A percentile compares a stretch with the other conserved stretches of the same genome.
Evolutionary conservation across 1,140 invertebrate genomes (phyloP).

Genomic region (Fragariocoptes setiger): DNA sequence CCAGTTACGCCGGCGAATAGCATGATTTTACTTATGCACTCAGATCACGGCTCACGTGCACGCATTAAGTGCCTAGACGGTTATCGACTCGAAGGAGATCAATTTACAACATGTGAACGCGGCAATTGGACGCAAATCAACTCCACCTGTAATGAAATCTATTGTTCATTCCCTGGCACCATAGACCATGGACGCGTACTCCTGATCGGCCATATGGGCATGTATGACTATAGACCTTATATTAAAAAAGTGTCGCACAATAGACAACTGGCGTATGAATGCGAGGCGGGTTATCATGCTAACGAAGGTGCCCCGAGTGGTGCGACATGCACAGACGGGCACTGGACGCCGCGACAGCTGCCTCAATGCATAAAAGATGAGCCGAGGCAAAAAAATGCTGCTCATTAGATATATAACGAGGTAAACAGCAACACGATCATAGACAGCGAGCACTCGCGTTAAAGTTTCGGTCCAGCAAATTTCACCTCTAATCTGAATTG

Average conservation of each 20-base stretch:
- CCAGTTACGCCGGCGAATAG: not conserved
- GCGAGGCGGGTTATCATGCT: slow-evolving; percentile 56
- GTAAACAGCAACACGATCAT: too few relatives aligned
- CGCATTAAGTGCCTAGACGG: slow-evolving; percentile 71
- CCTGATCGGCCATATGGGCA: slow-evolving; percentile 76
- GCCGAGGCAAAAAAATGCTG: too few relatives aligned
- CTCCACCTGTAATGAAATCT: slow-evolving; percentile 31
- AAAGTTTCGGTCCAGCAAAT: too few relatives aligned
- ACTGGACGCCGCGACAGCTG: slow-evolving; percentile 47
- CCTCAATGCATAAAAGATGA: slow-evolving; percentile 35
- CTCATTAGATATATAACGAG: too few relatives aligned
- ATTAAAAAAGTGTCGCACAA: slow-evolving; percentile 61
- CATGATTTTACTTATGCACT: not conserved
- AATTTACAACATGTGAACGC: slow-evolving; percentile 45
- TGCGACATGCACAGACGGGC: slow-evolving; percentile 59
- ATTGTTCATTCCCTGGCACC: slow-evolving; percentile 68
- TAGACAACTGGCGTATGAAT: slow-evolving; percentile 85
- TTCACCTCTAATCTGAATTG: too few relatives aligned
- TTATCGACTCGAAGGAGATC: slow-evolving; percentile 35
- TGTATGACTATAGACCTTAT: slow-evolving; percentile 85
- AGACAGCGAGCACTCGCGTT: too few relatives aligned
- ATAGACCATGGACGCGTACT: slow-evolving; percentile 65
- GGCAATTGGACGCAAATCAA: slow-evolving; percentile 63
- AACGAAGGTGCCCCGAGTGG: slow-evolving; percentile 49
- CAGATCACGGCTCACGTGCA: slow-evolving; percentile 70